Base-by-base conservation (phyloP, 2,888 invertebrate species). In the Leucophora obtusa region DNA sequence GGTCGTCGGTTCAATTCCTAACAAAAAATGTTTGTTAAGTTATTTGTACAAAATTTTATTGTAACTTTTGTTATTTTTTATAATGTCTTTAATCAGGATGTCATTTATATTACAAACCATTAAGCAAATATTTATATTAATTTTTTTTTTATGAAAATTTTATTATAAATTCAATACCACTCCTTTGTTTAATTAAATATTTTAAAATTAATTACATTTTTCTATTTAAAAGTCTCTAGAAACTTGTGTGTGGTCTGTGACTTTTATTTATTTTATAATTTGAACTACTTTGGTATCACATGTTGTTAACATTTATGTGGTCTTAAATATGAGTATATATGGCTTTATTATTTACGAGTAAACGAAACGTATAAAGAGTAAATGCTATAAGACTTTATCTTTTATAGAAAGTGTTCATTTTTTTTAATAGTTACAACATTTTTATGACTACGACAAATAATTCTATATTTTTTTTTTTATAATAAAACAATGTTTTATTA, bases 321-420 rank as follows among this genome's bases (percentile, higher is more conserved):
- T 59, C 17, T 28, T 6, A 28, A 28, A 28, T 28, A 28, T 7
- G 7, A 28, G 28, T 28, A 28, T 21, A 21, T 28, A 28, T 28
- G 28, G 28, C 28, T 28, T 28, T 28, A 28, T 28, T 28, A 28
- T 28, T 6, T 28, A 28, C 4, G 28, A 28, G 28, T 11, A 38
- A 11, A 38, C 11, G 2, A 9, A 38, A 38, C 11, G 38, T 43
- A n/a, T 43, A 38, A 38, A 6, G 4, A 38, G 38, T 38, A 11
- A 10, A 38, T 11, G 38, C 2, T 38, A 38, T 14, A 28, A 38
- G 38, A 38, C 38, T 38, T 38, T 38, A 38, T 35, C 14, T 59
- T 38, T 14, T 21, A 74, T 68, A 24, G 53, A 71, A 71, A 74
- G 66, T 74, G 74, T 74, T 60, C 47, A 60, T 5, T 66, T 66